Base-by-base conservation (phyloP, 2,888 invertebrate species). In the Caradrina kadenii region DNA sequence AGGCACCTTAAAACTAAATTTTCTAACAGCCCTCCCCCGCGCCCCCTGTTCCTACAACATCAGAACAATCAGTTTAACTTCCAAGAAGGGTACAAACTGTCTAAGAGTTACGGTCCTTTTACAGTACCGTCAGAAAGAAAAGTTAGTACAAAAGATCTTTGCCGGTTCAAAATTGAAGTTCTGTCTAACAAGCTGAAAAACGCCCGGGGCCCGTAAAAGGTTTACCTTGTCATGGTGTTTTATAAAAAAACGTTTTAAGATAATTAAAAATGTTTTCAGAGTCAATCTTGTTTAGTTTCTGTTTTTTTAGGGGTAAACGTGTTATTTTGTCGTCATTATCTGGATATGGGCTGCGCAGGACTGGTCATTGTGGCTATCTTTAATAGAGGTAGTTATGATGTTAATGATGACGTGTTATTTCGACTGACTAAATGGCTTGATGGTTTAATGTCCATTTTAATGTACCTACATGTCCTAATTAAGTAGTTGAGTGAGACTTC, bases 181-280 rank as follows among this genome's bases (percentile, higher is more conserved):
- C 64, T 67, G 73, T 79, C 73, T 83, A 69, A 83, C 76, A 77
- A 74, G 71, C 62, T 65, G 59, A 81, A 83, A 72, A 83, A 77
- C 69, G 69, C 77, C 74, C 22, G 50, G 52, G 63, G 76, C 59
- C 63, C 59, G 65, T 85, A 82, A 87, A 85, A 87, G 83, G 83
- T 81, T 87, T 87, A 80, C 80, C 84, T 75, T 80, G 84, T 86
- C 73, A 79, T 77, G 71, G 71, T 67, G 65, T 63, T 73, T 48
- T 67, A 71, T 72, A 76, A 78, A 78, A 83, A 85, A 87, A 78
- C 75, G 77, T 82, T 83, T 83, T 73, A 67, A 66, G 10, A 59
- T 21, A 71, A 64, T 72, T 53, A 73, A 69, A 50, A 56, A 68
- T 42, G 54, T 11, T 63, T 63, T 63, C n/a, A 31, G 3, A 26